These are phyloP conservation scores for Conus ventricosus DNA, from an alignment of 1,140 invertebrate species.

Conservation along the genomic window DNA sequence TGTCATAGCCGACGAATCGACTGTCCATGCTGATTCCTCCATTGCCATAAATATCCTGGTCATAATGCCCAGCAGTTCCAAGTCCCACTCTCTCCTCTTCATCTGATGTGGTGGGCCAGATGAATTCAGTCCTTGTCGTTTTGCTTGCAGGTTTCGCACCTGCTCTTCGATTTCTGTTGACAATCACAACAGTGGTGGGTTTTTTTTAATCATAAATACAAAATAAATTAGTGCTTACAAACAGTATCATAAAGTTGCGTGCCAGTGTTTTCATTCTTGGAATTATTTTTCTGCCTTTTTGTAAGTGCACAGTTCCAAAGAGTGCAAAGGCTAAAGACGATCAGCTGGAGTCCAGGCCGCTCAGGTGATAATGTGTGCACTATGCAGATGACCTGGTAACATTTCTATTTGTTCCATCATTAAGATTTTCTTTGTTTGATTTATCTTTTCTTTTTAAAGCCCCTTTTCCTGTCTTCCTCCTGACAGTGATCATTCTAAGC, in stretches of 20 bases:
- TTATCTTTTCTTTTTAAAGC: too few species aligned
- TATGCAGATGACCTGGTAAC: too few species aligned
- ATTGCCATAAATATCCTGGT: slow-evolving; percentile 92
- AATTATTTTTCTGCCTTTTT: too few species aligned
- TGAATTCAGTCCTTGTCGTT: slow-evolving; percentile 82
- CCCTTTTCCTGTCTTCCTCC: too few species aligned
- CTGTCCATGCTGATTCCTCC: slow-evolving; percentile 78
- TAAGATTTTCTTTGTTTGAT: too few species aligned
- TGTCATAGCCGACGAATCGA: slow-evolving; percentile 95
- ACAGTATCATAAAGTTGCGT: not conserved
- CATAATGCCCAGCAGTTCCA: slow-evolving; percentile 89
- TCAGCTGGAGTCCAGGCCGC: too few species aligned
- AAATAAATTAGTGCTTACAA: not conserved
- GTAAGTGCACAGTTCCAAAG: too few species aligned
- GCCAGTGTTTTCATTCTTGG: too few species aligned
- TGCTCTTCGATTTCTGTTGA: slow-evolving; percentile 94
- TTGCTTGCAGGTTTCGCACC: slow-evolving; percentile 91
- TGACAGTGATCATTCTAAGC: too few species aligned
- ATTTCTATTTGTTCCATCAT: too few species aligned
- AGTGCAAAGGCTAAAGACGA: not conserved
- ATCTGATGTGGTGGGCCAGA: slow-evolving; percentile 62
- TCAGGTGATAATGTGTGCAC: too few species aligned
- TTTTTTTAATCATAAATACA: not conserved
- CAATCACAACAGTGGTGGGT: not conserved
- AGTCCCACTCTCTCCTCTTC: slow-evolving; percentile 87